Percentiles rank a stretch among this genome's conserved stretches.
Evolutionary conservation across 2,797 vertebrate genomes (phyloP).

Genomic region (Gallinago solitaria): DNA sequence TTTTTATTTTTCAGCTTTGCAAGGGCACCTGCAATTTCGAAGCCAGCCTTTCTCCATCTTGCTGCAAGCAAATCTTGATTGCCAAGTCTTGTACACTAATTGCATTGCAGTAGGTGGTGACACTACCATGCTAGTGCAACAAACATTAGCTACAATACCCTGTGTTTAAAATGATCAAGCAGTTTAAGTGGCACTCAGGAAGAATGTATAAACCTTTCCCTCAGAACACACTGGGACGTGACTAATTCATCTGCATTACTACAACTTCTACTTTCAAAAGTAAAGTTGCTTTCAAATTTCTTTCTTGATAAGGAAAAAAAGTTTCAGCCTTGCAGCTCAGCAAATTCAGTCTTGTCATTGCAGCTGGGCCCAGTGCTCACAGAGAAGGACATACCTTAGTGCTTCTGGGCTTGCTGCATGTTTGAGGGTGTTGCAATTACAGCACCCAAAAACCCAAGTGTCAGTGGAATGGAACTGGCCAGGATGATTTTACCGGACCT

Average conservation of each 20-base stretch:
- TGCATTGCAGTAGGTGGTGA: not conserved
- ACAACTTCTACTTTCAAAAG: not conserved
- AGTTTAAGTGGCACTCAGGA: not conserved
- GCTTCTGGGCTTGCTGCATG: not conserved
- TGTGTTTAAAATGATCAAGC: not conserved
- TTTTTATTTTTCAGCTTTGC: not conserved
- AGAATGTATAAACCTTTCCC: not conserved
- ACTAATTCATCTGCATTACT: not conserved
- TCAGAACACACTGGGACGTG: not conserved
- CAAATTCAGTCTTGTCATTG: not conserved
- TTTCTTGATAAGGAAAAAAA: not conserved
- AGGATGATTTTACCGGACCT: not conserved
- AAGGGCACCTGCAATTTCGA: not conserved
- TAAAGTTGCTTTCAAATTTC: not conserved
- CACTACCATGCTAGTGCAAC: too few relatives aligned
- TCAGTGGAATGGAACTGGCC: not conserved
- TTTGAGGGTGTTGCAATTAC: not conserved
- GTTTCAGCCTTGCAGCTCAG: not conserved
- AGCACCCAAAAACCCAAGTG: not conserved
- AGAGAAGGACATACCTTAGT: not conserved
- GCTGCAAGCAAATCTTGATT: not conserved
- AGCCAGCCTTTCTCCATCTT: not conserved
- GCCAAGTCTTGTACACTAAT: not conserved
- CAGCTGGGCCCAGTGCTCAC: not conserved
- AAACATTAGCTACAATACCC: not conserved